phyloP scores from a whole-genome alignment of 2,797 vertebrate genomes.

The Etheostoma nigrum region DNA sequence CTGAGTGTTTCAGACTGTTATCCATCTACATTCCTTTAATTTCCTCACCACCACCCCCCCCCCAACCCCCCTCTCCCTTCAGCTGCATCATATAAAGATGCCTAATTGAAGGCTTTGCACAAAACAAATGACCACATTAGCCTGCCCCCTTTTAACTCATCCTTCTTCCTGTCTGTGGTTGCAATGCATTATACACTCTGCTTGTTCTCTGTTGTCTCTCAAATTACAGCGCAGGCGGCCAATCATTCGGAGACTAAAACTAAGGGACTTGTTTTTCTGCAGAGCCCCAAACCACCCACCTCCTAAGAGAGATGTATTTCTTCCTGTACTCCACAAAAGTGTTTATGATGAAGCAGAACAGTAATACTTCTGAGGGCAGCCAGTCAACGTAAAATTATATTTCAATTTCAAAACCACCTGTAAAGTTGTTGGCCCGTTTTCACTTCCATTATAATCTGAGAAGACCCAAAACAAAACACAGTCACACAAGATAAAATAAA shows the following conservation, averaged over 20 bases:
- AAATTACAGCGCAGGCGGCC: slow-evolving; percentile 68
- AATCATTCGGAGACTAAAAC: slow-evolving; percentile 54
- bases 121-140: slow-evolving; percentile 82
- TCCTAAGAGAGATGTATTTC: slow-evolving; percentile 7
- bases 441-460: slow-evolving; percentile 38
- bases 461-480: slow-evolving; percentile 44
- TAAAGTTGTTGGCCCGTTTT: slow-evolving; percentile 10
- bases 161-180: slow-evolving; percentile 65
- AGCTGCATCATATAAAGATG: slow-evolving; percentile 76
- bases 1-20: slow-evolving; percentile 56
- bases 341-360: slow-evolving; percentile 14
- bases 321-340: neutral
- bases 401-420: slow-evolving; percentile 18
- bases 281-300: slow-evolving; percentile 14
- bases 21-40: slow-evolving; percentile 61
- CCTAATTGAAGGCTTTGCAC: slow-evolving; percentile 80
- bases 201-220: slow-evolving; percentile 67
- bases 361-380: neutral
- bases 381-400: neutral
- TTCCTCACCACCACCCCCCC: slow-evolving; percentile 21
- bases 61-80: slow-evolving; percentile 31
- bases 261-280: slow-evolving; percentile 45
- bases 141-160: slow-evolving; percentile 69
- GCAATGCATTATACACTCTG: slow-evolving; percentile 60
- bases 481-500: slow-evolving; percentile 48